Evolutionary conservation across 2,888 invertebrate species (phyloP), one percentile per base, ranked within the genome.

Genomic region (Dioctria rufipes): DNA sequence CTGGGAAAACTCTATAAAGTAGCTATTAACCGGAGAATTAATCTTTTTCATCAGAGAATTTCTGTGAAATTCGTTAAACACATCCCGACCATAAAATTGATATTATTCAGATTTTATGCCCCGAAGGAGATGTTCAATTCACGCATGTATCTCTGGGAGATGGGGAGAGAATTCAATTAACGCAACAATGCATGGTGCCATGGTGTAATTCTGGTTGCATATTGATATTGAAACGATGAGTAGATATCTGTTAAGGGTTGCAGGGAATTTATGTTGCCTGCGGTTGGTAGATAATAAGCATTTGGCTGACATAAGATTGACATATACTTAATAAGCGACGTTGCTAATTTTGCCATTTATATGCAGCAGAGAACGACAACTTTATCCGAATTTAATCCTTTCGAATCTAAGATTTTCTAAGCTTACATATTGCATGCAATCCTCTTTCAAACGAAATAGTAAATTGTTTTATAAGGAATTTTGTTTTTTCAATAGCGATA

Each of bases 311-410:
- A 61, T 71, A 65, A 54, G 46, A 69, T 71, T 63, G 78, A 13
- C 58, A 9, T 61, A 13, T 51, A 78, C 78, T 65, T 63, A 78
- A 25, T 25, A 25, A 25, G 25, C 25, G 42, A 67, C 49, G 9
- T 58, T 60, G 73, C 46, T 79, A 67, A 81, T 67, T 81, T 81
- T 81, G 67, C 60, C 79, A 81, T 81, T 80, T 81, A 81, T 81
- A 81, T 81, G 79, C 81, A 25, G 79, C 81, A 25, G 25, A 25
- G 25, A 25, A 25, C 25, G 25, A 25, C 25, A 25, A 25, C 25
- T 25, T 25, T 25, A 25, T 25, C 25, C 25, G 25, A 25, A 25
- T 2, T 0, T 25, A 25, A 25, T 25, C 25, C 25, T 25, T 25
- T 25, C 25, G 25, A 25, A 25, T 25, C 25, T 25, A 25, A 25